These are phyloP conservation scores for Aphis craccivora DNA, from an alignment of 1,140 invertebrate species.

Conservation along the genomic window DNA sequence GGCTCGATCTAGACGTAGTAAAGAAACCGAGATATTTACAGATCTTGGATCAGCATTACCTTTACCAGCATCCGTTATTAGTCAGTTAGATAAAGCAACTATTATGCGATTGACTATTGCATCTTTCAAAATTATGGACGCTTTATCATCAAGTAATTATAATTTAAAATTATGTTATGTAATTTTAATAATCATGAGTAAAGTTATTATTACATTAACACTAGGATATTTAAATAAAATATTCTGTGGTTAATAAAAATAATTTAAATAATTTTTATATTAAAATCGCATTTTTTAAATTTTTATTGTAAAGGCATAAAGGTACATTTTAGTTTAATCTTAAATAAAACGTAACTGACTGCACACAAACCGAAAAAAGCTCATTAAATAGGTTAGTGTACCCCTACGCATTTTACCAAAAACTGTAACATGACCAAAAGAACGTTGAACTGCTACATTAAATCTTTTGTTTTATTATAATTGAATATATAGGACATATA, in stretches of 20 bases:
- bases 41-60: conserved; percentile 86
- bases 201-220: not conserved
- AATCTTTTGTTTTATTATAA: not conserved
- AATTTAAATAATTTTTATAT: not conserved
- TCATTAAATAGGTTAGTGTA: not conserved
- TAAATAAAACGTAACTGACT: not conserved
- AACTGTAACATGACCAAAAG: not conserved
- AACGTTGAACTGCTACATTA: not conserved
- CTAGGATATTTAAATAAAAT: not conserved
- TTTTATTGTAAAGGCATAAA: too few relatives aligned
- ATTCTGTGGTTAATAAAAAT: not conserved
- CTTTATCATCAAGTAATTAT: conserved; percentile 79
- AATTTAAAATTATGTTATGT: not conserved
- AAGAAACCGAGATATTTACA: conserved; percentile 92
- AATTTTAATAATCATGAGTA: not conserved
- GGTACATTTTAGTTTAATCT: not conserved
- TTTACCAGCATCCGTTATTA: conserved; percentile 73
- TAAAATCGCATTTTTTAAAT: too few relatives aligned
- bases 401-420: not conserved
- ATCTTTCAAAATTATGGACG: conserved; percentile 84
- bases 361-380: not conserved
- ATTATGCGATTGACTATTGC: conserved; percentile 93
- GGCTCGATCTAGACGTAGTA: conserved; percentile 87
- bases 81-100: conserved; percentile 93
- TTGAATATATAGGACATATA: not conserved